Percentiles rank a stretch among this genome's conserved stretches.
phyloP scores from a whole-genome alignment of 1,140 invertebrate genomes.

The Drosophila lacteicornis region DNA sequence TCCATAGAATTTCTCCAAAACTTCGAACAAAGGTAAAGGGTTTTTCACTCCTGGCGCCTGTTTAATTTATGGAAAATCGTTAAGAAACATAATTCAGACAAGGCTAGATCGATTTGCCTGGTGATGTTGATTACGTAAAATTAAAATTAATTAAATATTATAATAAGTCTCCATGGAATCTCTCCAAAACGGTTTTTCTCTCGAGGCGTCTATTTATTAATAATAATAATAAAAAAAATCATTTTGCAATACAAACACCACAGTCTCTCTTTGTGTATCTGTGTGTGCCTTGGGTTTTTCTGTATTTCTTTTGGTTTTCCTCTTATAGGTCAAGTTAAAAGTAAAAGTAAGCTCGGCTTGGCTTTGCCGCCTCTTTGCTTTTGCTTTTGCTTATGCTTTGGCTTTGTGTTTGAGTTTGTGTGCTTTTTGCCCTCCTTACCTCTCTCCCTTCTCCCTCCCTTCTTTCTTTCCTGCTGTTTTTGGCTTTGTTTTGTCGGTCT shows the following conservation, averaged over 20 bases:
- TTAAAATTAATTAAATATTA: too few relatives aligned
- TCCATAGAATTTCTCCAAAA: too few relatives aligned
- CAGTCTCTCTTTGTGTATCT: neutral
- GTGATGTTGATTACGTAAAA: neutral
- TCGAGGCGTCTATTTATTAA: constrained; percentile 60
- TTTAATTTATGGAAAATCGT: constrained; percentile 67
- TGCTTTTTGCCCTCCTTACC: neutral
- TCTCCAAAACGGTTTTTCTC: constrained; percentile 22
- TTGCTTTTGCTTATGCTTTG: constrained; percentile 28
- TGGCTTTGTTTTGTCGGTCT: constrained; percentile 27
- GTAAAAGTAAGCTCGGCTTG: constrained; percentile 68
- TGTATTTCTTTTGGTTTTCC: constrained; percentile 47
- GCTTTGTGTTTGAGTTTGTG: constrained; percentile 8
- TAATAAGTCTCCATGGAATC: neutral
- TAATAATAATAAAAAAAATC: constrained; percentile 27
- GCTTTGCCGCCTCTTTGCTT: constrained; percentile 25
- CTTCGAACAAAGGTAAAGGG: neutral
- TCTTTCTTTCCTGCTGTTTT: constrained; percentile 4
- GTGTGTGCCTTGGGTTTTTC: constrained; percentile 11
- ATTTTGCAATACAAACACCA: constrained; percentile 64
- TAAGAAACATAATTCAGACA: neutral
- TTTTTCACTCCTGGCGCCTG: constrained; percentile 44
- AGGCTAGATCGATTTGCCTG: neutral
- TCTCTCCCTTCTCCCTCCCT: neutral
- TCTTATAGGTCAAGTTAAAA: constrained; percentile 83